Conservation (phyloP, 2,888 invertebrate species). For the Pristionchus entomophagus region DNA sequence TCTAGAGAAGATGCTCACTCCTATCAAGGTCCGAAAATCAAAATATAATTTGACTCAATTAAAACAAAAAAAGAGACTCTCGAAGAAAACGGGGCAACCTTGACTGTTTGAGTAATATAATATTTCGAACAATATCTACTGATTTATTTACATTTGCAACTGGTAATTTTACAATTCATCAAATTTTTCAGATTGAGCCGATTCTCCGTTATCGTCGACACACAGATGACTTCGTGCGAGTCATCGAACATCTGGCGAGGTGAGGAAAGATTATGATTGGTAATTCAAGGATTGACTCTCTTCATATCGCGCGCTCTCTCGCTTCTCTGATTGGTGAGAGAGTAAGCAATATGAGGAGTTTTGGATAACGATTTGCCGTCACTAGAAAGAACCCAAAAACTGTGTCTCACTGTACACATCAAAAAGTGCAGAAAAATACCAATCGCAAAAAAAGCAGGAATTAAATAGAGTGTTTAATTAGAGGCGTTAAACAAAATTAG, state of each 20-base stretch:
- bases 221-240: slow-evolving; percentile 28
- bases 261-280: too few species aligned
- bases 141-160: neutral
- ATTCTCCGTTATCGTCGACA: slow-evolving; percentile 40
- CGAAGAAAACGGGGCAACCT: too few species aligned
- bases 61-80: too few species aligned
- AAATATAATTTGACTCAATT: neutral
- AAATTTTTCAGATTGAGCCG: slow-evolving; percentile 14
- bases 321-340: neutral
- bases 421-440: too few species aligned
- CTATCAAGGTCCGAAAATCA: slow-evolving; percentile 13
- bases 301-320: neutral
- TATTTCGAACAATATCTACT: too few species aligned
- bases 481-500: too few species aligned
- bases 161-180: neutral
- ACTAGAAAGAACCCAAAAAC: too few species aligned
- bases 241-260: slow-evolving; percentile 16
- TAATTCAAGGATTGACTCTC: neutral
- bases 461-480: too few species aligned
- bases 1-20: slow-evolving; percentile 23
- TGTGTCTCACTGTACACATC: too few species aligned
- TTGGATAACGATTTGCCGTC: neutral
- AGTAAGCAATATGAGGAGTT: neutral
- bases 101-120: too few species aligned
- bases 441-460: too few species aligned